Evolutionary conservation across 64 coral and sea anemone genomes (phyloP).

Genomic region (Dendrophyllia cribrosa): DNA sequence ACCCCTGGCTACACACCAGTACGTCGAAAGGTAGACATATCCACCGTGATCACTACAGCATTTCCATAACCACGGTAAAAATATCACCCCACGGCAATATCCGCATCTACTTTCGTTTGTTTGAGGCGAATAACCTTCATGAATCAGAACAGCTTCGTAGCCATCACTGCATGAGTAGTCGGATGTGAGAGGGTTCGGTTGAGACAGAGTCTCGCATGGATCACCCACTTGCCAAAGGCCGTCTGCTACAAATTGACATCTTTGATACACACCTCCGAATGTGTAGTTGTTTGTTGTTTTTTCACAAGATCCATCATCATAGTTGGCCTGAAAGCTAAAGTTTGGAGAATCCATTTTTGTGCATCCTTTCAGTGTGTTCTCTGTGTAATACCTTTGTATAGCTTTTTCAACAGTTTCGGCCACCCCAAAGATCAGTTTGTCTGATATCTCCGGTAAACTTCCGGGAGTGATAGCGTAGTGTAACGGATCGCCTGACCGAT

Average conservation of each 20-base stretch:
- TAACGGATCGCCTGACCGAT: slow-evolving; percentile 82
- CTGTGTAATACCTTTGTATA: slow-evolving; percentile 80
- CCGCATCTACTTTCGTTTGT: slow-evolving; percentile 66
- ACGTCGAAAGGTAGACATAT: slow-evolving; percentile 51
- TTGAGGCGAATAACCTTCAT: slow-evolving; percentile 74
- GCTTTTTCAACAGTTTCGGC: slow-evolving; percentile 70
- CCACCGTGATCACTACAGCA: slow-evolving; percentile 77
- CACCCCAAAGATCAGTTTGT: slow-evolving; percentile 39
- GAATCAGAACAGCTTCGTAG: slow-evolving; percentile 80
- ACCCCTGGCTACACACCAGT: slow-evolving; percentile 87
- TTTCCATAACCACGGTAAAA: no score
- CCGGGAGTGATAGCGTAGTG: slow-evolving; percentile 70
- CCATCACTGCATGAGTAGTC: slow-evolving; percentile 78
- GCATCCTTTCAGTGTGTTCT: slow-evolving; percentile 91
- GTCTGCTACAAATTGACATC: slow-evolving; percentile 62
- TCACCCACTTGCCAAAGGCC: slow-evolving; percentile 43
- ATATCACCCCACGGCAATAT: slow-evolving; percentile 63
- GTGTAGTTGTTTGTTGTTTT: slow-evolving; percentile 80
- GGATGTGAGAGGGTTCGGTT: slow-evolving; percentile 83
- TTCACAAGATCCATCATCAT: slow-evolving; percentile 93
- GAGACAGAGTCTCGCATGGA: slow-evolving; percentile 69
- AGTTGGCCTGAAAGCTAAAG: slow-evolving; percentile 94
- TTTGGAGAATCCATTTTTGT: slow-evolving; percentile 82
- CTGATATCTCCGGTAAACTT: slow-evolving; percentile 82
- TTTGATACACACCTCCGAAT: slow-evolving; percentile 95